Conservation (phyloP, 2,888 invertebrate genomes). For the Cynaeus angustus region DNA sequence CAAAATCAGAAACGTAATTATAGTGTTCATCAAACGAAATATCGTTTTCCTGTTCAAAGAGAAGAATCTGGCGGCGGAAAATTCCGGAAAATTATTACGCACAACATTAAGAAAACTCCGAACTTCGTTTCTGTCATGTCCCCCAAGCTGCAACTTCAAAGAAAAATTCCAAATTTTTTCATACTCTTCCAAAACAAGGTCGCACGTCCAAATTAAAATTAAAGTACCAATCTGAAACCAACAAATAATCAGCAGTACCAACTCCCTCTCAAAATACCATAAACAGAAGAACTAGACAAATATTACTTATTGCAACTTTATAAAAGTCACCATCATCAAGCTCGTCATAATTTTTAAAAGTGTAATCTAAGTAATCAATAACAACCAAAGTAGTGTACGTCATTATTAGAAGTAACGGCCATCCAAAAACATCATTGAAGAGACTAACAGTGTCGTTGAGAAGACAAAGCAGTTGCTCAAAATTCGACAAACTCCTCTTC, state of each 20-base stretch:
- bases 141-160: not conserved
- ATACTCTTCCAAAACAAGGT: not conserved
- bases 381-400: not conserved
- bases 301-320: not conserved
- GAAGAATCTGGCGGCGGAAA: constrained; percentile 5
- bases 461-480: not conserved
- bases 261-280: not conserved
- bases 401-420: not conserved
- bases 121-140: not conserved
- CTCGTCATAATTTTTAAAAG: not conserved
- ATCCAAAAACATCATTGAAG: constrained; percentile 2
- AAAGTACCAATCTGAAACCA: not conserved
- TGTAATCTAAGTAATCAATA: not conserved
- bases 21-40: not conserved
- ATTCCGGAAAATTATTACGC: not conserved
- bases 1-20: not conserved
- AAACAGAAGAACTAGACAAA: not conserved
- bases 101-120: not conserved
- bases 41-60: not conserved
- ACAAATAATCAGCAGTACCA: not conserved
- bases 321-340: not conserved
- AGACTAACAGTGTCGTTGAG: not conserved
- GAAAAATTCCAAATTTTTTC: not conserved
- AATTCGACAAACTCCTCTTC: not conserved
- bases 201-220: not conserved